Evolutionary conservation across 2,797 vertebrate species (phyloP), one percentile per base, ranked within the genome.

Genomic region (Rhinella marina): DNA sequence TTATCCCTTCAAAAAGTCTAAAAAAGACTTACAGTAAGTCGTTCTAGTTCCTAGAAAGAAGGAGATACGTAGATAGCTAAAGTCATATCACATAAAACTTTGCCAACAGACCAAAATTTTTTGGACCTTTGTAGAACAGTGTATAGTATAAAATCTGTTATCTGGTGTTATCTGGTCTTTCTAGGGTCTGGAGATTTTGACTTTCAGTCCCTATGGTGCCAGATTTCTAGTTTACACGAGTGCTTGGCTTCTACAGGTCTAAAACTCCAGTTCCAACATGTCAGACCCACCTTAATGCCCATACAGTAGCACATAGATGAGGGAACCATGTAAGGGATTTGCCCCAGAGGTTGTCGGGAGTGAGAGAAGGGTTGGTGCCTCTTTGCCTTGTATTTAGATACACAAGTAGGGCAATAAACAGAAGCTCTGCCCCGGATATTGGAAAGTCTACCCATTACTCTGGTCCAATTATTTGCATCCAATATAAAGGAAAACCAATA

Each of bases 1-100:
- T 73, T 73, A 73, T 73, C 3, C 82, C 6, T 21, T 84, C 68
- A 72, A 59, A 59, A 25, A 68, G 81, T 25, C 50, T 56, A 52
- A 52, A 23, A 2, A 68, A 82, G 19, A 80, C 59, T 23, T 23
- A 14, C 14, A 29, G 29, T 17, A 10, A 29, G 10, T 32, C 17
- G 68, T n/a, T n/a, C n/a, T n/a, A n/a, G 41, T 70, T 41, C 7
- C 17, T 19, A 9, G 68, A 41, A 72, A 21, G 29, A 72, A 21
- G 52, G 4, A 5, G 0, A 50, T 11, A 75, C 19, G 41, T 75
- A 75, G 1, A 48, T 50, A 76, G 48, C 11, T 12, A 32, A 70
- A 10, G 21, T 48, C 73, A 73, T 9, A 5, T 11, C 72, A 27
- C 41, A 41, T 41, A 76, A 77, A 77, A 77, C 12, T n/a, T n/a